phyloP scores from a whole-genome alignment of 2,113 vertebrate genomes.

The Thamnophis sirtalis region DNA sequence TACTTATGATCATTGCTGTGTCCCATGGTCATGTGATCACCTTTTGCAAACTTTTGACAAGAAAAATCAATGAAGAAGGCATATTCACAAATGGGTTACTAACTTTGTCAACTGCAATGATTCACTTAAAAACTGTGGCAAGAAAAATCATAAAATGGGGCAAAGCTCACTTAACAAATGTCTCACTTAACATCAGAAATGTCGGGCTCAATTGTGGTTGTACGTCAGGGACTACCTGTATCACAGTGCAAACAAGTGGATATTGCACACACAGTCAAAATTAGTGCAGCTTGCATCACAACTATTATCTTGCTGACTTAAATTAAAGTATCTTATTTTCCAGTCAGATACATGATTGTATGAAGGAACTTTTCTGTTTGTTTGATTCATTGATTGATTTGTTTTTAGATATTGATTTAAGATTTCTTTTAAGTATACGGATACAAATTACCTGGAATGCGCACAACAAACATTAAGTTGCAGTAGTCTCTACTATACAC shows the following conservation, averaged over 20 bases:
- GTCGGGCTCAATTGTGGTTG: too few species aligned
- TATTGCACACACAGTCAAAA: background rate
- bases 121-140: too few species aligned
- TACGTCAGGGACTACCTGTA: too few species aligned
- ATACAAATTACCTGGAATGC: background rate
- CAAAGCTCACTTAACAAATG: too few species aligned
- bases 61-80: too few species aligned
- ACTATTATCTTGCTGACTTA: background rate
- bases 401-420: background rate
- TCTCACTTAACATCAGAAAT: too few species aligned
- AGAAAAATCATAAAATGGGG: too few species aligned
- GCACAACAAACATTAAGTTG: background rate
- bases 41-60: too few species aligned
- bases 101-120: too few species aligned
- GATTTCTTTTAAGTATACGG: background rate
- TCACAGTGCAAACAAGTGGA: background rate
- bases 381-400: background rate
- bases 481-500: background rate
- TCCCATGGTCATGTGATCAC: too few species aligned
- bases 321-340: background rate
- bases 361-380: background rate
- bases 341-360: background rate
- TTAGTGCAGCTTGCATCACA: background rate
- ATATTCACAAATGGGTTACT: too few species aligned
- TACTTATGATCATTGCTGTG: too few species aligned